Base-by-base conservation (phyloP, 2,888 invertebrate species). In the Cylindroiulus punctatus region DNA sequence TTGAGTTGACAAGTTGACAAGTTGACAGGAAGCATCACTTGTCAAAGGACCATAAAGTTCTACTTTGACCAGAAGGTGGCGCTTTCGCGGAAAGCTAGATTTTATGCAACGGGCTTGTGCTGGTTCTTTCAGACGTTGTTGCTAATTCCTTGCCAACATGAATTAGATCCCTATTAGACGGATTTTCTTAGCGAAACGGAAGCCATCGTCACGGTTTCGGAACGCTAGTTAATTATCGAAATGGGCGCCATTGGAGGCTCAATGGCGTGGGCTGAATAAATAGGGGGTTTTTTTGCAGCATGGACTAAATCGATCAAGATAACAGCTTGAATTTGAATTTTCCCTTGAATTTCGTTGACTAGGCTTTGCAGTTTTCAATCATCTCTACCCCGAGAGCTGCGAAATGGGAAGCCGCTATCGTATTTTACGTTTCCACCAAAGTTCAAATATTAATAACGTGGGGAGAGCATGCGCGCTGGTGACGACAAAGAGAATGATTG, bases 241-340 rank as follows among this genome's bases (percentile, higher is more conserved):
- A 22, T 57, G 65, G 65, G n/a, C 19, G 57, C n/a, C n/a, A n/a
- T 57, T 57, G 19, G 65, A 65, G n/a, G 22, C 65, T 65, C 65
- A 65, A 65, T 65, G 65, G 65, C 65, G 65, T 65, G 65, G 8
- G 65, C 22, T 22, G 22, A 65, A 65, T 65, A 65, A 65, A 65
- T 65, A 19, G n/a, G 5, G 19, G n/a, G n/a, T n/a, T n/a, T n/a
- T n/a, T n/a, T n/a, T n/a, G n/a, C n/a, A n/a, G n/a, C n/a, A n/a
- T n/a, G n/a, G n/a, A 8, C 22, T 65, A 52, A 19, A 65, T 65
- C 65, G 65, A 65, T 65, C 65, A 65, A 26, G 65, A 65, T 65
- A 65, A 65, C 65, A 65, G 65, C 65, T 22, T 65, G 65, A 65
- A 65, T 65, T 65, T 65, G 65, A 65, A 65, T 65, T 65, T 65